Evolutionary conservation across 2,797 vertebrate species (phyloP).

Genomic region (Ataeniobius toweri): DNA sequence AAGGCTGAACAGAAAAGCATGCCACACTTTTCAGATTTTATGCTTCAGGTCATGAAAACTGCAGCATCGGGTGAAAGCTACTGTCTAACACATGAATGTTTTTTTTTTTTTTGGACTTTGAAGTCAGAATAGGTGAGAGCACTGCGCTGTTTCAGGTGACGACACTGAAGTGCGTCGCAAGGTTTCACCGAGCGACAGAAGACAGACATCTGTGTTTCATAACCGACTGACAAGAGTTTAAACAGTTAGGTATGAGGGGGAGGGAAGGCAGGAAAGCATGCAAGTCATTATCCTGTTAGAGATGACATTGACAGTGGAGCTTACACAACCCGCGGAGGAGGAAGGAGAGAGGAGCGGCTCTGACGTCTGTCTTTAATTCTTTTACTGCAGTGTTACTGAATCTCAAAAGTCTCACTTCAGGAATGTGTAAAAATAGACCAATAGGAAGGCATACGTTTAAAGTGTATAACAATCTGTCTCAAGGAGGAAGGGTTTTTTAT

Average conservation of each 20-base stretch:
- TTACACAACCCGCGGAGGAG: slow-evolving; percentile 45
- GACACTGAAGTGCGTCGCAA: slow-evolving; percentile 24
- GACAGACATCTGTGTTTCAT: slow-evolving; percentile 51
- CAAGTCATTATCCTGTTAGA: slow-evolving; percentile 63
- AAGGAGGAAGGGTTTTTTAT: not conserved
- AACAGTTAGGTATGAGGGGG: slow-evolving; percentile 38
- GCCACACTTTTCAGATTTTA: not conserved
- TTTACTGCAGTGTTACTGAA: slow-evolving; percentile 1
- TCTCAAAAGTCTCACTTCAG: not conserved
- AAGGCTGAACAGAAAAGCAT: not conserved
- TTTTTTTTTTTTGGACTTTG: not conserved
- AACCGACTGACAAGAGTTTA: slow-evolving; percentile 64
- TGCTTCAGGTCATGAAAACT: not conserved
- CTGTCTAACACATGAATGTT: not conserved
- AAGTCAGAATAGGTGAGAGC: slow-evolving; percentile 15
- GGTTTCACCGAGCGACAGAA: slow-evolving; percentile 28
- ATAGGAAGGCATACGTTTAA: not conserved
- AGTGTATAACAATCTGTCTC: not conserved
- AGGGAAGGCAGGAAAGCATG: slow-evolving; percentile 55
- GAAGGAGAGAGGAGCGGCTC: slow-evolving; percentile 16
- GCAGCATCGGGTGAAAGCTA: not conserved
- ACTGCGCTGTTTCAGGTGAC: slow-evolving; percentile 18
- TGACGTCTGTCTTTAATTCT: slow-evolving; percentile 18
- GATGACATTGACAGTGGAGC: slow-evolving; percentile 42
- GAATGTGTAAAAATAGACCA: slow-evolving; percentile 3